Evolutionary conservation across 1,140 invertebrate genomes (phyloP), one percentile per base, ranked within the genome.

Genomic region (Apocrypta bakeri): DNA sequence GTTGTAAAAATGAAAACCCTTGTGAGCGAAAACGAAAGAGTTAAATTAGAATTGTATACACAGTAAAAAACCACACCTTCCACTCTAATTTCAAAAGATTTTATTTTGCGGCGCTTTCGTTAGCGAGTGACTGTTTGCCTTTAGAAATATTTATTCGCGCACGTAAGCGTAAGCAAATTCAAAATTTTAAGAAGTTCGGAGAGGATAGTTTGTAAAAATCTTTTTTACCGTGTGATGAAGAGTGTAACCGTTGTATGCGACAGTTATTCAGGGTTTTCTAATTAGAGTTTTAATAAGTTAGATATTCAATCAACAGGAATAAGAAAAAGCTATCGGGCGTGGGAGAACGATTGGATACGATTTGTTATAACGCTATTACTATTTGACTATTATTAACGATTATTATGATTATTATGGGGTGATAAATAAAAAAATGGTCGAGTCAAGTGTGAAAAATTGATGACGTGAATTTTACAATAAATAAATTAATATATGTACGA

Each of bases 381-480:
- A 85, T 84, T 85, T 77, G 84, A 77, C 82, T 82, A 61, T 82
- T 68, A 79, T 80, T 64, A 29, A 74, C 33, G 64, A 33, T 85
- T 71, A 71, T 74, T 79, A 84, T 83, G 48, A 80, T 83, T 69
- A 80, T 83, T 74, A 84, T 61, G 82, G 81, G 83, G 82, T 27
- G 12, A 14, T 66, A 66, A 66, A 66, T 85, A 87, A 88, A 88
- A 56, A 85, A 88, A n/a, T n/a, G n/a, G n/a, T n/a, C n/a, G 87
- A 88, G 80, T 82, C 79, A 85, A 83, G 80, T 84, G 79, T 79
- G 84, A 83, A 84, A 83, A 77, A 85, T 83, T 75, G 85, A 86
- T 83, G 80, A 86, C 80, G 87, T 84, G 75, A 88, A 85, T 86
- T 87, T 86, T 86, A 87, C 85, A 85, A 79, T 71, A 84, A 86